Evolutionary conservation across 2,113 vertebrate genomes (phyloP), one percentile per base, ranked within the genome.

Genomic region (Chionodraco myersi): DNA sequence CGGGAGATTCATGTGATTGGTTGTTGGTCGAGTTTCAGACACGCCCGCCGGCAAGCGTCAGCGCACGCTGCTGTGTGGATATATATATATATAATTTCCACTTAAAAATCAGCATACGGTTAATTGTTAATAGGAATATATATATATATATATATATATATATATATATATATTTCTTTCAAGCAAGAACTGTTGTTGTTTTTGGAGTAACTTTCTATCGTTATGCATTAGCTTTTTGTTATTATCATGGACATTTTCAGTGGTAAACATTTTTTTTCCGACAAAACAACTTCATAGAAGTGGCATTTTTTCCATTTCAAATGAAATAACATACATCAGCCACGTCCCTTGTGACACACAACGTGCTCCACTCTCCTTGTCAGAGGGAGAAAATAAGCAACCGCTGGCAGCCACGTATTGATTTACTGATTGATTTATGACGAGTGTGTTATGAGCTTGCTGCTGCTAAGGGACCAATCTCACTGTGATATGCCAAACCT

Each of bases 371-470:
- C 18, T 44, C 21, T 73, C 18, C 57, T 73, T 18, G 60, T 85
- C 88, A 83, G 62, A 57, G 59, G 4, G 41, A 76, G 69, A 82
- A 89, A 85, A 83, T 72, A 72, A 79, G 72, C 5, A 1, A 52
- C 75, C 58, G 13, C 70, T 34, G 12, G 44, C 85, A 76, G 61
- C 72, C 30, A 71, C 2, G 23, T 83, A 90, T 88, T 74, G 84
- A 91, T 86, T 73, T 77, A 26, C 58, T 71, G 67, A 78, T 63
- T 79, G 87, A 86, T 66, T 84, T 77, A 80, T 66, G 56, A 75
- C 68, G 34, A 0, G 72, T 23, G 51, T 53, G 72, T 79, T 80
- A 76, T 75, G 80, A 81, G 79, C 83, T 79, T 2, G 49, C 75
- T 58, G 66, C 77, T 57, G 85, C 78, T 79, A 4, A 1, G 80